Evolutionary conservation across 2,113 vertebrate genomes (phyloP), one percentile per base, ranked within the genome.

Genomic region (Catharus fuscescens): DNA sequence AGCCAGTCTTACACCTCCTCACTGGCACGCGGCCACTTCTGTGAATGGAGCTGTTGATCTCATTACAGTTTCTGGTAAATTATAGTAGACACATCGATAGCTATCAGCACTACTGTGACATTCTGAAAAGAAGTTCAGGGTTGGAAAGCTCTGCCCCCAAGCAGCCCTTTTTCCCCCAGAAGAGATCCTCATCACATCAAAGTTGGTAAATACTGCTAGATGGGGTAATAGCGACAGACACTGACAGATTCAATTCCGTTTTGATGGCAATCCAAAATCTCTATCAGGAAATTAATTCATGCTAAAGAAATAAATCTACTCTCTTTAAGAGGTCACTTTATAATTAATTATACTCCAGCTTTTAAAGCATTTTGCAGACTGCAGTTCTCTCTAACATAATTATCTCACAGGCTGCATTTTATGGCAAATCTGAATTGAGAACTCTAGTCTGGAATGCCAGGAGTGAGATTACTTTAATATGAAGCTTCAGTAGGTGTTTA

Each of bases 221-320:
- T 47, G 36, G 52, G 24, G 38, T 25, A 83, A 50, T 3, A 88
- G 67, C 3, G 4, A 85, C 10, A 76, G 32, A 74, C 57, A 80
- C 50, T 12, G 44, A 91, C 45, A 70, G 59, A 85, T 52, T 80
- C 66, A 62, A n/a, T 78, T 83, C 92, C 64, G 42, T 6, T 84
- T 88, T 86, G 85, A 93, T 73, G 50, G 66, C 57, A 90, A 76
- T 78, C 95, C 93, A 88, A 94, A 95, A 81, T 81, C 45, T 84
- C 80, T 94, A 93, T 95, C 85, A 94, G 85, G 44, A 95, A 96
- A 95, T 95, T 92, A 96, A 95, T 84, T 79, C 53, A 83, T 17
- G 45, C 45, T 80, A 80, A 95, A 87, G 80, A 92, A 94, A 92
- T 84, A 90, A 88, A 95, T 92, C 79, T 84, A 81, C 60, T 90